Evolutionary conservation across 2,113 vertebrate genomes (phyloP).

Genomic region (Indicator maculatus): DNA sequence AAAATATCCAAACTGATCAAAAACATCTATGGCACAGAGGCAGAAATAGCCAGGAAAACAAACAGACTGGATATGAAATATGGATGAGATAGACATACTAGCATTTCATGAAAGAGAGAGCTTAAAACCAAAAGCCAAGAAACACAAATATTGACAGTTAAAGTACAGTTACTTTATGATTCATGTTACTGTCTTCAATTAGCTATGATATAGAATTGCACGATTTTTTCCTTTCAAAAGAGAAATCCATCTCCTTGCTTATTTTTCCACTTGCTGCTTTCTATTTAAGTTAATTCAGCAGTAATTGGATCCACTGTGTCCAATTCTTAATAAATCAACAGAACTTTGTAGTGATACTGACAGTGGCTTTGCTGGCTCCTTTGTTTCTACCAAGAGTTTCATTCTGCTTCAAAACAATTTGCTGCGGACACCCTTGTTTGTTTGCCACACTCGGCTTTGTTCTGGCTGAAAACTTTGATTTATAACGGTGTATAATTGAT

Average conservation of each 20-base stretch:
- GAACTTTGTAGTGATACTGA: conserved; percentile 76
- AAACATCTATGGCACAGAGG: conserved; percentile 42
- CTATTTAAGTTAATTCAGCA: conserved; percentile 67
- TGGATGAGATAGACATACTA: conserved; percentile 37
- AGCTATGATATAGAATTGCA: conserved; percentile 20
- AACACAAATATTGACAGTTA: conserved; percentile 43
- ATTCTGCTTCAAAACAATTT: conserved; percentile 81
- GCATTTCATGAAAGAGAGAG: conserved; percentile 23
- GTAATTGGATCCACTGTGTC: conserved; percentile 76
- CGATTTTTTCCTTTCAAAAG: conserved; percentile 27
- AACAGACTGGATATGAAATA: conserved; percentile 59
- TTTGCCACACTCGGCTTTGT: conserved; percentile 82
- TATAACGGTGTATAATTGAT: conserved; percentile 85
- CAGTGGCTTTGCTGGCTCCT: conserved; percentile 75
- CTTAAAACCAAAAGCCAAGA: conserved; percentile 39
- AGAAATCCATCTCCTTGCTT: conserved; percentile 58
- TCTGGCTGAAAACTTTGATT: conserved; percentile 83
- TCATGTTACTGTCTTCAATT: conserved; percentile 45
- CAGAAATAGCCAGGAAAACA: conserved; percentile 43
- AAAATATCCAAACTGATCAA: conserved; percentile 54
- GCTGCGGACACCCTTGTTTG: conserved; percentile 80
- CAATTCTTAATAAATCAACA: conserved; percentile 82
- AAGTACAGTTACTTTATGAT: conserved; percentile 45
- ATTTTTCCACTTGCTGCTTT: conserved; percentile 67
- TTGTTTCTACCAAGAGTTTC: conserved; percentile 80